phyloP scores from a whole-genome alignment of 1,140 invertebrate genomes.

The Anoplophora glabripennis region DNA sequence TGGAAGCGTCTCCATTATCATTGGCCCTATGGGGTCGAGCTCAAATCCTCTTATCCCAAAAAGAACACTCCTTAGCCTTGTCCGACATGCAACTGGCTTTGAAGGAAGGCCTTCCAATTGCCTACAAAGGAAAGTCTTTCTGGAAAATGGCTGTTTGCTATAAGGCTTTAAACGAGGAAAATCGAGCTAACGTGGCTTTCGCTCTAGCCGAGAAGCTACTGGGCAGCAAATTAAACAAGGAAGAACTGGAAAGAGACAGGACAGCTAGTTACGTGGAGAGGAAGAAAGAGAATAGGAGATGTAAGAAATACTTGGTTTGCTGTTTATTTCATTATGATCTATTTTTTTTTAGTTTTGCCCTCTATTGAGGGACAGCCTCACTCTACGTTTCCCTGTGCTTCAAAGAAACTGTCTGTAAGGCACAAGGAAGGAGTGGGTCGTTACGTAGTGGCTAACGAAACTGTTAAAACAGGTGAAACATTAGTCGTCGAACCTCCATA shows the following conservation, averaged over 20 bases:
- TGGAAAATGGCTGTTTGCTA: conserved; percentile 63
- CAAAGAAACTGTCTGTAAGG: conserved; percentile 51
- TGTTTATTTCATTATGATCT: neutral
- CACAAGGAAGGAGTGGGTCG: conserved; percentile 52
- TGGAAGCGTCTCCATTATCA: conserved; percentile 48
- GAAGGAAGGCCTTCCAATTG: conserved; percentile 57
- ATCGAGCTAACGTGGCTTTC: conserved; percentile 57
- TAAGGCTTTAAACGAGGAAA: conserved; percentile 53
- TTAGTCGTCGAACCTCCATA: conserved; percentile 72
- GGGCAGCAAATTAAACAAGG: neutral
- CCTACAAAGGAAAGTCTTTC: conserved; percentile 58
- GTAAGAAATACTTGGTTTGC: neutral
- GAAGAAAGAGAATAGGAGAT: neutral
- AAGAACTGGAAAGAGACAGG: conserved; percentile 11
- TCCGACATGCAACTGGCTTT: conserved; percentile 61
- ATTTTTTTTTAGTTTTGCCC: conserved; percentile 24
- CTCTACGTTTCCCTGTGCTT: conserved; percentile 40
- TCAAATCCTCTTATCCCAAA: conserved; percentile 53
- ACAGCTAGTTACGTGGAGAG: conserved; percentile 3
- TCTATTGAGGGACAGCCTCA: conserved; percentile 41
- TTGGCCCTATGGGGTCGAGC: conserved; percentile 60
- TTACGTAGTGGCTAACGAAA: conserved; percentile 57
- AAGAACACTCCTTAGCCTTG: conserved; percentile 56
- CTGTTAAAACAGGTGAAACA: conserved; percentile 63
- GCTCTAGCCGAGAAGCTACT: conserved; percentile 55